These are phyloP conservation scores for Tetragonula clypearis DNA, from an alignment of 1,140 invertebrate species.

Conservation along the genomic window DNA sequence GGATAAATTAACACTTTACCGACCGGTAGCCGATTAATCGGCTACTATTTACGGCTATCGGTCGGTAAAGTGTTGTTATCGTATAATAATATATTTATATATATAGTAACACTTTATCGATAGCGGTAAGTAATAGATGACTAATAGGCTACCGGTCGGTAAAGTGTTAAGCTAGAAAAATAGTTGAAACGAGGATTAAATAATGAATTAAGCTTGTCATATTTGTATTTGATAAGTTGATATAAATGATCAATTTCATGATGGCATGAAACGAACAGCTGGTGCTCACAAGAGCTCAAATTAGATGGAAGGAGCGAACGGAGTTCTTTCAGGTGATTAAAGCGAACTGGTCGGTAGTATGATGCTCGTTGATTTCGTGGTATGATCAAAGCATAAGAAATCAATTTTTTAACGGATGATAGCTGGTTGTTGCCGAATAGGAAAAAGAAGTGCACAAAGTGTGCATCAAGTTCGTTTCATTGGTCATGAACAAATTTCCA, in stretches of 20 bases:
- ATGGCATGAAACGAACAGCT: background rate
- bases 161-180: too few species aligned
- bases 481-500: background rate
- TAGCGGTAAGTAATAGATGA: too few species aligned
- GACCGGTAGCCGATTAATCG: too few species aligned
- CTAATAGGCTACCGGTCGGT: too few species aligned
- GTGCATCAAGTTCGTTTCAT: background rate
- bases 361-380: background rate
- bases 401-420: constrained; percentile 23
- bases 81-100: too few species aligned
- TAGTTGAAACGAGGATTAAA: background rate
- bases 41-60: too few species aligned
- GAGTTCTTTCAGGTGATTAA: constrained; percentile 1
- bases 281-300: background rate
- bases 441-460: background rate
- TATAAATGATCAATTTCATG: background rate
- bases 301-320: background rate
- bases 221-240: background rate
- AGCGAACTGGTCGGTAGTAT: background rate
- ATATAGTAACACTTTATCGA: too few species aligned
- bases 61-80: too few species aligned
- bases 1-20: too few species aligned
- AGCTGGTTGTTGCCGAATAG: background rate
- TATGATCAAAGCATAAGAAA: constrained; percentile 7
- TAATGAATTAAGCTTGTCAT: background rate